Evolutionary conservation across 1,140 invertebrate species (phyloP).

Genomic region (Uloborus diversus): DNA sequence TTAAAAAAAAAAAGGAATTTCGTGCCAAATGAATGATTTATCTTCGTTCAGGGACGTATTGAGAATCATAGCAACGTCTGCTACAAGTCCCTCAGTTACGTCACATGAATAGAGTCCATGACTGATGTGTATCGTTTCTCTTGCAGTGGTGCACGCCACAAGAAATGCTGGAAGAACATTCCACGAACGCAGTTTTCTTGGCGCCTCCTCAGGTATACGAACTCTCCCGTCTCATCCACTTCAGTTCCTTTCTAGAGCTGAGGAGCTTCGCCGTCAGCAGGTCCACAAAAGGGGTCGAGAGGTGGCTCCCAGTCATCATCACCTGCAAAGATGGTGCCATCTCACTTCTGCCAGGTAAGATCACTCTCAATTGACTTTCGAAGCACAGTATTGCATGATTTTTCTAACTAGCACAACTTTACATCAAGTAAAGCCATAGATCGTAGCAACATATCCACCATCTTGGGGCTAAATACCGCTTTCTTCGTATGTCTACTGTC

Average conservation of each 20-base stretch:
- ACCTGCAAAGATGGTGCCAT: constrained; percentile 65
- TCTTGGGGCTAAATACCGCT: no score
- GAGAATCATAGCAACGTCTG: no score
- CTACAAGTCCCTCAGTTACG: no score
- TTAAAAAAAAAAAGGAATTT: no score
- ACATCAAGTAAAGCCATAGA: no score
- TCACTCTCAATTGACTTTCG: background rate
- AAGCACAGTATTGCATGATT: no score
- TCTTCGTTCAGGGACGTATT: no score
- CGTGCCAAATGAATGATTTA: no score
- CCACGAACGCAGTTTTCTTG: constrained; percentile 60
- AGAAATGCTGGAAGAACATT: constrained; percentile 63
- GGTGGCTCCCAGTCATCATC: constrained; percentile 65
- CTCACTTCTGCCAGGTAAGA: constrained; percentile 66
- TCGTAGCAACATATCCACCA: no score
- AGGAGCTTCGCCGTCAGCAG: constrained; percentile 61
- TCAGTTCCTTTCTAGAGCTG: constrained; percentile 62
- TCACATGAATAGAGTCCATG: no score
- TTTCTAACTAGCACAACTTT: no score
- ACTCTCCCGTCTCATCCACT: constrained; percentile 64
- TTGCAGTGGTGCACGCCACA: constrained; percentile 67
- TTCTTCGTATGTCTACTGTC: no score
- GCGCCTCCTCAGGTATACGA: constrained; percentile 70
- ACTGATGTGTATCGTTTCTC: background rate
- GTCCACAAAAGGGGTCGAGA: constrained; percentile 60